A percentile compares a stretch with the other conserved stretches of the same genome.
phyloP scores from a whole-genome alignment of 2,888 invertebrate species.

The Ypsolopha sequella region DNA sequence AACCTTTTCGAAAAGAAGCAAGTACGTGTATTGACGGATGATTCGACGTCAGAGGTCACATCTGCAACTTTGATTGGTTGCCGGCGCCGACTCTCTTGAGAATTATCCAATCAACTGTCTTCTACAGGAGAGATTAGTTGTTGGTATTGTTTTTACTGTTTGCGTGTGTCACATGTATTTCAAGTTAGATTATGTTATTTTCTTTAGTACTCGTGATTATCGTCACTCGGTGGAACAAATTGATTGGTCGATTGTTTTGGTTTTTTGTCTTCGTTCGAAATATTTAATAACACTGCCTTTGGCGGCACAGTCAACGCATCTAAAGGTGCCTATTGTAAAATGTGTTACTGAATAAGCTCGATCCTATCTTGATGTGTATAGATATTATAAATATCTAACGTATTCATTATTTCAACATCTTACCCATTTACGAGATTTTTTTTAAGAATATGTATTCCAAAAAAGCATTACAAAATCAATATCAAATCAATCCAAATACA shows the following conservation, averaged over 20 bases:
- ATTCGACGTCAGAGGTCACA: background rate
- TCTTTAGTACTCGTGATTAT: background rate
- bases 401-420: background rate
- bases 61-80: slow-evolving; percentile 2
- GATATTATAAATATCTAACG: background rate
- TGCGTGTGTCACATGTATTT: too few species aligned
- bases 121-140: slow-evolving; percentile 1
- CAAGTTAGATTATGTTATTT: background rate
- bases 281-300: too few species aligned
- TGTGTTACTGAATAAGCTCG: background rate
- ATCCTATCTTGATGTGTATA: background rate
- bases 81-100: background rate
- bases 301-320: too few species aligned
- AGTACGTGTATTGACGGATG: background rate
- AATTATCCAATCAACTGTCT: slow-evolving; percentile 1
- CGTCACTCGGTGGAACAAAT: too few species aligned
- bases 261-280: too few species aligned
- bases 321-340: too few species aligned
- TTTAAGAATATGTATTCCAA: too few species aligned
- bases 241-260: too few species aligned
- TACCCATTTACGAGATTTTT: background rate
- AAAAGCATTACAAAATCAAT: background rate
- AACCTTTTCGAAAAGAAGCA: too few species aligned
- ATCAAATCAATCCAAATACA: background rate
- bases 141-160: background rate